Conservation (phyloP, 2,113 vertebrate species). For the Synchiropus splendidus region DNA sequence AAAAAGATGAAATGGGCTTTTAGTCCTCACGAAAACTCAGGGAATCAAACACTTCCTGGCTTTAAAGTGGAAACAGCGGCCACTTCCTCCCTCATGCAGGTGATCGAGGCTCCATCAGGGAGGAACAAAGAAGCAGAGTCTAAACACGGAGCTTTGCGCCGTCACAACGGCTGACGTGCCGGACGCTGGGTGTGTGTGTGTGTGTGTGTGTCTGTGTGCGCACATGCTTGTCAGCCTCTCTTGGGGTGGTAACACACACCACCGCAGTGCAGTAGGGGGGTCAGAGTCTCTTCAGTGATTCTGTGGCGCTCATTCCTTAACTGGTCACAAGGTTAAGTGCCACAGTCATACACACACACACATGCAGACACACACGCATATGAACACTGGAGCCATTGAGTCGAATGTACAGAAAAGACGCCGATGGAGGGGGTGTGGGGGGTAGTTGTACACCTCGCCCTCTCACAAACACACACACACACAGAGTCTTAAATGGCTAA, state of each 20-base stretch:
- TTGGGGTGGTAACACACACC: slow-evolving; percentile 61
- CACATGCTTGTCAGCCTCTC: slow-evolving; percentile 35
- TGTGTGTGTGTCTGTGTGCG: slow-evolving; percentile 32
- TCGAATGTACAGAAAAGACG: slow-evolving; percentile 43
- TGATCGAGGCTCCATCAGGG: slow-evolving; percentile 53
- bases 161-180: slow-evolving; percentile 33
- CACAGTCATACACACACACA: slow-evolving; percentile 48
- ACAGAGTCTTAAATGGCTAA: slow-evolving; percentile 15
- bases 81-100: slow-evolving; percentile 69
- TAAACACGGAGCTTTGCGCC: slow-evolving; percentile 52
- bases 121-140: slow-evolving; percentile 55
- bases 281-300: slow-evolving; percentile 30
- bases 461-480: slow-evolving; percentile 22
- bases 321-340: slow-evolving; percentile 65
- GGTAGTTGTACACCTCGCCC: slow-evolving; percentile 19
- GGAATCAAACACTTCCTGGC: slow-evolving; percentile 69
- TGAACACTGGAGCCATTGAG: slow-evolving; percentile 60
- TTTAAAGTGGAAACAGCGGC: slow-evolving; percentile 57
- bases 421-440: slow-evolving; percentile 15
- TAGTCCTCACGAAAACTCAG: slow-evolving; percentile 32
- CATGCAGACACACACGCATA: slow-evolving; percentile 38
- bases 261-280: slow-evolving; percentile 7
- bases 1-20: slow-evolving; percentile 43
- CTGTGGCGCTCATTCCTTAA: slow-evolving; percentile 50
- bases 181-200: slow-evolving; percentile 26